Conservation (phyloP, 2,797 vertebrate genomes). For the Amblyopsis hoosieri region DNA sequence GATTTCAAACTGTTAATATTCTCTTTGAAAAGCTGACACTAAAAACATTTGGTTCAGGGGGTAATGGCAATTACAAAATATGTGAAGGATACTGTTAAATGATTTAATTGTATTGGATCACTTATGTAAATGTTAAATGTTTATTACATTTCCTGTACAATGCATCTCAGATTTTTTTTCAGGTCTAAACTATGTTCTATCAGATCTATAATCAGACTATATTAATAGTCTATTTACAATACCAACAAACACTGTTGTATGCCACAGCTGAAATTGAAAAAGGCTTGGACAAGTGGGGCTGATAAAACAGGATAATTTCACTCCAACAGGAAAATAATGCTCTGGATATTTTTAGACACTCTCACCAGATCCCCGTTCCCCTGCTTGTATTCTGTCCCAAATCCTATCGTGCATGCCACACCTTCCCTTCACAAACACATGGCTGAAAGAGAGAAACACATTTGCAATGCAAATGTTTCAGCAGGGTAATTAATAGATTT, state of each 20-base stretch:
- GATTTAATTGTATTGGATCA: too few species aligned
- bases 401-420: background rate
- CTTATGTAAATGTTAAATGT: background rate
- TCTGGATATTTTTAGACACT: conserved; percentile 54
- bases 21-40: too few species aligned
- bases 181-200: too few species aligned
- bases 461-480: too few species aligned
- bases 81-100: too few species aligned
- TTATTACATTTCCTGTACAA: background rate
- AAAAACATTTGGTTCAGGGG: too few species aligned
- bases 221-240: background rate
- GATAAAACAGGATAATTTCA: conserved; percentile 45
- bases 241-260: background rate
- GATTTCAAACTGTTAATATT: too few species aligned
- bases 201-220: too few species aligned
- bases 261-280: background rate
- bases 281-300: conserved; percentile 15
- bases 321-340: conserved; percentile 15
- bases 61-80: too few species aligned
- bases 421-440: background rate
- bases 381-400: background rate
- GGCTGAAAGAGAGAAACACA: too few species aligned
- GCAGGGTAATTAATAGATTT: too few species aligned
- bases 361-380: conserved; percentile 4
- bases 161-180: background rate